Base-by-base conservation (phyloP, 2,113 vertebrate genomes). In the Actenoides hombroni region DNA sequence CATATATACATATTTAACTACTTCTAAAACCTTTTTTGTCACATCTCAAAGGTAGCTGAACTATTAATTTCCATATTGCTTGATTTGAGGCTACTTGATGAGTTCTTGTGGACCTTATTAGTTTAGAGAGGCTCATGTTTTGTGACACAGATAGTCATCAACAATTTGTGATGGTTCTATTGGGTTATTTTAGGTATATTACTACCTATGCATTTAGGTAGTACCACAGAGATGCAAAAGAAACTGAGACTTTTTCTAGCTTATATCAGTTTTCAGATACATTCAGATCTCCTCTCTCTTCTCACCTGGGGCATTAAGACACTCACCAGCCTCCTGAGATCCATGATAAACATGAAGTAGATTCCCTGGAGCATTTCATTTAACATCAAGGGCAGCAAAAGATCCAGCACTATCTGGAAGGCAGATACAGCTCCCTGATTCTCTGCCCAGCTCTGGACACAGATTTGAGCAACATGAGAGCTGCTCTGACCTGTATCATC, bases 401-500 rank as follows among this genome's bases (percentile, higher is more conserved):
- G 57, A 57, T 25, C 31, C 21, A 64, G 33, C 2, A 3, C 46
- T 81, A 25, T 77, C 60, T 91, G 24, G 2, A 7, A 82, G 74
- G 53, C 61, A 92, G 59, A 63, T 70, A 70, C 31, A 65, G 40
- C n/a, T 95, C 59, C n/a, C 54, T 35, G 65, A 79, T 61, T 54
- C 65, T 84, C 44, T 79, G 57, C 57, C 46, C 37, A 69, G 77
- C 12, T 74, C 57, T 91, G 69, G 70, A 78, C 70, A 69, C 2
- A 17, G 73, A 84, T 94, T 68, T 56, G 79, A 94, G 86, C 64
- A 74, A 93, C 19, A 13, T 54, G 84, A 95, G 89, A 95, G 74
- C 88, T 92, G 60, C 76, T 94, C 65, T 89, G 81, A 86, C 88
- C 83, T 42, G 53, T 92, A 88, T 71, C 73, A 69, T n/a, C 86